Conservation (phyloP, 2,113 vertebrate genomes). For the Laticauda laticaudata region DNA sequence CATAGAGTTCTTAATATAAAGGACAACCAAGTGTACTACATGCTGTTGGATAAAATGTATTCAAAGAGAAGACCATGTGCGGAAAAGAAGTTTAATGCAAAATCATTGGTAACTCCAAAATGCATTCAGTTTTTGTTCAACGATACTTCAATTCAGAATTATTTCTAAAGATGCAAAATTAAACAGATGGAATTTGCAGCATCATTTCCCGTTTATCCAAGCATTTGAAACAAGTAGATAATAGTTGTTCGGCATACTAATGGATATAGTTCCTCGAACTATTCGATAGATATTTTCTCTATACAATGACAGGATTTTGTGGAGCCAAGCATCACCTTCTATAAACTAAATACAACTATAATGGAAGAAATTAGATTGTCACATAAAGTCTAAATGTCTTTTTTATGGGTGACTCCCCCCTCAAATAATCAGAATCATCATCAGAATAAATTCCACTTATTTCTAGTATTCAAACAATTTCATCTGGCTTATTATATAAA, state of each 20-base stretch:
- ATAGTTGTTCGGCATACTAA: background rate
- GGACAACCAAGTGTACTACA: background rate
- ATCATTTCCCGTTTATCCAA: background rate
- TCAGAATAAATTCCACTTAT: background rate
- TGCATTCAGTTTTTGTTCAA: background rate
- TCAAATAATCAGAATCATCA: background rate
- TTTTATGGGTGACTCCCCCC: background rate
- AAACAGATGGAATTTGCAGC: background rate
- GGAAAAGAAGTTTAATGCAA: background rate
- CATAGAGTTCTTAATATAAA: background rate
- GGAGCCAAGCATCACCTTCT: background rate
- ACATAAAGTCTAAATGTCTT: background rate
- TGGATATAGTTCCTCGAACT: background rate
- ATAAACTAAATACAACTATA: background rate
- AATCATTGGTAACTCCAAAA: background rate
- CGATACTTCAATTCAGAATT: background rate
- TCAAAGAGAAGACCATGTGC: conserved; percentile 21
- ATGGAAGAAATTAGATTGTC: background rate
- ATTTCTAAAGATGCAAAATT: background rate
- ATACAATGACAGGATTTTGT: background rate
- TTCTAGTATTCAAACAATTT: background rate
- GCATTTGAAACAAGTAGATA: background rate
- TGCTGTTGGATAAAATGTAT: background rate
- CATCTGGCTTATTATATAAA: background rate
- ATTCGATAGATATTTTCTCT: background rate